Evolutionary conservation across 2,113 vertebrate species (phyloP).

Genomic region (Mungos mungo): DNA sequence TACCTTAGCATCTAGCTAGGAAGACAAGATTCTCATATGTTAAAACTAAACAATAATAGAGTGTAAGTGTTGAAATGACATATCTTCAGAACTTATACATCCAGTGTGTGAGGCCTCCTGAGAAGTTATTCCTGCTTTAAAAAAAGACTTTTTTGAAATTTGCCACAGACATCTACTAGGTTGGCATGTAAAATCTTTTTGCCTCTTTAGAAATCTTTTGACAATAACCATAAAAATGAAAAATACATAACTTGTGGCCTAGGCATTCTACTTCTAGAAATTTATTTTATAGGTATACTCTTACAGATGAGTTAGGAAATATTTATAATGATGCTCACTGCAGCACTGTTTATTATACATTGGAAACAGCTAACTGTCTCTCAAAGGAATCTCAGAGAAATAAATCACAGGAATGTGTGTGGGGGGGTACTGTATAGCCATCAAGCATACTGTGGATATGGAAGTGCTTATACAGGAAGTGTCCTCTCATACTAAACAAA

Average conservation of each 20-base stretch:
- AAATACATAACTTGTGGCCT: background rate
- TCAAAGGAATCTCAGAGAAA: background rate
- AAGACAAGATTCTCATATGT: background rate
- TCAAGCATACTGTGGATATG: background rate
- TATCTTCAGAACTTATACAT: background rate
- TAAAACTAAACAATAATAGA: background rate
- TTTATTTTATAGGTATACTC: background rate
- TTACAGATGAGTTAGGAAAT: background rate
- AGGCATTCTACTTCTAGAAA: background rate
- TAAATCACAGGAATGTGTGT: background rate
- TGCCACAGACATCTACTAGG: background rate
- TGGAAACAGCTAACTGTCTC: background rate
- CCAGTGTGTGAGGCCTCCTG: background rate
- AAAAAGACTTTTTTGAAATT: background rate
- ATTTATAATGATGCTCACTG: background rate
- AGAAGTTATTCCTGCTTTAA: background rate
- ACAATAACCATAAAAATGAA: background rate
- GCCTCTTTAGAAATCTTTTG: background rate
- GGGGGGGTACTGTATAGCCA: background rate
- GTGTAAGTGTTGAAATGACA: background rate
- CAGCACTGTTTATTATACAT: background rate
- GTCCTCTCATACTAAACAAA: background rate
- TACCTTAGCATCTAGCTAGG: background rate
- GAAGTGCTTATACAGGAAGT: background rate
- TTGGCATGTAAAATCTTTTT: background rate